Base-by-base conservation (phyloP, 2,797 vertebrate genomes). In the Chaunax sp. region DNA sequence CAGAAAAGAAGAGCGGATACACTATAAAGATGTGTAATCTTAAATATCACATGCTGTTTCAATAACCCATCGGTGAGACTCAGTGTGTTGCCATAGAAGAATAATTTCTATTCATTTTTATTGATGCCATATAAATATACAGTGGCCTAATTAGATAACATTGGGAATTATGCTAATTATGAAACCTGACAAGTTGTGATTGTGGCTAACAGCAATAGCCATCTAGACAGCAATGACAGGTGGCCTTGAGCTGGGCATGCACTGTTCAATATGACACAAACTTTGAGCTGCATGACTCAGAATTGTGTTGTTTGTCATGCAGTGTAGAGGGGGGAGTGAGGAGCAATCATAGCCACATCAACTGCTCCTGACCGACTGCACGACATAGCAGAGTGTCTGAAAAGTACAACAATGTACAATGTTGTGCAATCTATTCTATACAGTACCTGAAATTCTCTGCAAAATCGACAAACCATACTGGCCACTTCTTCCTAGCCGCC, bases 11-110 rank as follows among this genome's bases (percentile, higher is more conserved):
- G 14, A 8, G 3, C 0, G 0, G 59, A 51, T 7, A 47, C 30
- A 79, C 16, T 26, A 41, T 49, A 43, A 44, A 64, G 43, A n/a
- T 22, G 5, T 18, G 10, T 12, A 38, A 6, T 71, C 44, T 45
- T 37, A 67, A 58, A 69, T 64, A 72, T 64, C 1, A 26, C 58
- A 68, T 72, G 61, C 53, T 69, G 22, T 54, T 76, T 62, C 19
- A 52, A 12, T 28, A 65, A 77, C 19, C 13, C 37, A 49, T 16
- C 58, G 16, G 19, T 59, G 58, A 64, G 23, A 63, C 20, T 68
- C 14, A 30, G 13, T 50, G 50, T 44, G n/a, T 50, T 40, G 25
- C 19, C 19, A 19, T 20, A 40, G 19, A 52, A 35, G 8, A 52
- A 30, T 45, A 13, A 28, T 45, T 50, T 56, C 30, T 52, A 41